These are phyloP conservation scores for Periphyllus acericola DNA, from an alignment of 2,888 invertebrate species.

Conservation along the genomic window DNA sequence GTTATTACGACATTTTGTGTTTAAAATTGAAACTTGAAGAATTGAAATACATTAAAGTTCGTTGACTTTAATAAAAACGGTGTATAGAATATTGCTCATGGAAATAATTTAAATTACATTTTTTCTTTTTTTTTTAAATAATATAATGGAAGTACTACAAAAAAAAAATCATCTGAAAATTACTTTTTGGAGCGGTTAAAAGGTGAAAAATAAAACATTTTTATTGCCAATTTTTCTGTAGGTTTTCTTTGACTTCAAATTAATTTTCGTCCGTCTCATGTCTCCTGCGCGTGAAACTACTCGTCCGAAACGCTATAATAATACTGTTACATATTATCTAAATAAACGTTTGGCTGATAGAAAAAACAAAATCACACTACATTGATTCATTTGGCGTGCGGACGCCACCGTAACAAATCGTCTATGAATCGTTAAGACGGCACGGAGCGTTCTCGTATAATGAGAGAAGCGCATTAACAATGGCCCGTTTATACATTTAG, in stretches of 20 bases:
- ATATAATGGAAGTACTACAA: background rate
- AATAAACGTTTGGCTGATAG: background rate
- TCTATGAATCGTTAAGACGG: background rate
- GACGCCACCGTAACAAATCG: background rate
- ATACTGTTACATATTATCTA: no score
- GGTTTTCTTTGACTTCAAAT: conserved; percentile 27
- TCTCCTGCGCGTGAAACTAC: background rate
- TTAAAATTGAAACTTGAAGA: conserved; percentile 29
- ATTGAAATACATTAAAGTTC: conserved; percentile 52
- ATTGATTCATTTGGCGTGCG: background rate
- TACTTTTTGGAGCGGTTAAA: conserved; percentile 34
- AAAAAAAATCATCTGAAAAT: conserved; percentile 41
- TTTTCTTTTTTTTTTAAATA: background rate
- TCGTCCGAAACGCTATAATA: background rate
- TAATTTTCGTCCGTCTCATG: background rate
- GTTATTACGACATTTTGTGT: conserved; percentile 33
- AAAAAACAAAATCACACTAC: background rate
- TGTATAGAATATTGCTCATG: conserved; percentile 24
- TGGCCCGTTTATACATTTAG: background rate
- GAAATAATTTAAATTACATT: conserved; percentile 52
- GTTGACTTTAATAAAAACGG: conserved; percentile 18
- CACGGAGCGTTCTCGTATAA: background rate
- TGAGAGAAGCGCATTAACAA: background rate
- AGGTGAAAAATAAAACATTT: conserved; percentile 26
- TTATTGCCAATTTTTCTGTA: conserved; percentile 44